Percentiles rank a stretch among this genome's conserved stretches.
phyloP scores from a whole-genome alignment of 2,113 vertebrate species.

The Pavo muticus region DNA sequence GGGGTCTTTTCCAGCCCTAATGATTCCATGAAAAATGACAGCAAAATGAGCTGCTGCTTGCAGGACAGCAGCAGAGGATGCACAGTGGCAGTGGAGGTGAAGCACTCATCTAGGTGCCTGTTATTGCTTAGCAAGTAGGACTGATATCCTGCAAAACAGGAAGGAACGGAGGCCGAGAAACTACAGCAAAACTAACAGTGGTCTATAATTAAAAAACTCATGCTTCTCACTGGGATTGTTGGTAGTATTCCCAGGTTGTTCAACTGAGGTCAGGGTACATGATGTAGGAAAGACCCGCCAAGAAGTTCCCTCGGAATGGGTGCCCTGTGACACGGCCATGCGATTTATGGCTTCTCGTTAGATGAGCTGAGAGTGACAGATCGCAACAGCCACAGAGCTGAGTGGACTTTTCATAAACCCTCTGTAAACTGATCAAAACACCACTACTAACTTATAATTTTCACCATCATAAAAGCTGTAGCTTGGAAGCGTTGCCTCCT shows the following conservation, averaged over 20 bases:
- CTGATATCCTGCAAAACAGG: neutral
- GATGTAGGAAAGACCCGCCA: neutral
- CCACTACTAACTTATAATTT: neutral
- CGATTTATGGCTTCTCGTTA: neutral
- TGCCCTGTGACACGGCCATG: neutral
- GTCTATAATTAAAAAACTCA: neutral
- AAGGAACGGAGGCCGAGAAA: neutral
- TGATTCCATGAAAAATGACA: neutral
- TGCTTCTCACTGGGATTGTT: neutral
- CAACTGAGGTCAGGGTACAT: rapidly evolving
- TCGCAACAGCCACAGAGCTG: neutral
- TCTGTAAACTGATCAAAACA: neutral
- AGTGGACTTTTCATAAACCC: neutral
- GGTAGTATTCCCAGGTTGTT: neutral
- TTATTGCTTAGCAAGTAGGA: neutral
- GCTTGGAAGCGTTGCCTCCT: neutral
- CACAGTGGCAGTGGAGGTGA: neutral
- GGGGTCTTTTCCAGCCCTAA: too few species aligned
- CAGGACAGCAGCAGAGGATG: neutral
- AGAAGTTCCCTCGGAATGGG: neutral
- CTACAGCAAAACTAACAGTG: neutral
- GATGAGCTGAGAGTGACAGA: neutral
- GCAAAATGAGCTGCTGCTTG: neutral
- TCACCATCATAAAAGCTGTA: neutral
- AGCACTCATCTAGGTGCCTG: neutral